Evolutionary conservation across 2,888 invertebrate species (phyloP).

Genomic region (Thymelicus sylvestris): DNA sequence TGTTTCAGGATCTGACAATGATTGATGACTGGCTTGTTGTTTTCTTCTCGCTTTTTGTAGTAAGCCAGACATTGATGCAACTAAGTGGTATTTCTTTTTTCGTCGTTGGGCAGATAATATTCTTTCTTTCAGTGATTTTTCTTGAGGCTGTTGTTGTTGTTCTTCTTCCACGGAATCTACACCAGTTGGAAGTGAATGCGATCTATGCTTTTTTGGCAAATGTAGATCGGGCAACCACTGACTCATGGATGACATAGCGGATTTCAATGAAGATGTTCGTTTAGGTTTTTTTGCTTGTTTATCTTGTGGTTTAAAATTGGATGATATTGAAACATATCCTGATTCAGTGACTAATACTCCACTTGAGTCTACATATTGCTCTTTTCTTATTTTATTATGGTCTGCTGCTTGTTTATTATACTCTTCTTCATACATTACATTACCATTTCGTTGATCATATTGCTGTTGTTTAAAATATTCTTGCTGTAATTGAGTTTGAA

Average conservation of each 20-base stretch:
- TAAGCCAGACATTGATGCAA: slow-evolving; percentile 93
- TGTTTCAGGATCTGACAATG: slow-evolving; percentile 90
- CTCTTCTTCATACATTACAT: slow-evolving; percentile 69
- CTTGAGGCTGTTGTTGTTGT: slow-evolving; percentile 77
- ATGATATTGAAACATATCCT: slow-evolving; percentile 90
- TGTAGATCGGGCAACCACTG: slow-evolving; percentile 93
- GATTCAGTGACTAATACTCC: slow-evolving; percentile 90
- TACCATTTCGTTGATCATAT: slow-evolving; percentile 80
- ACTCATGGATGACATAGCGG: slow-evolving; percentile 92
- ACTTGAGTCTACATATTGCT: slow-evolving; percentile 73
- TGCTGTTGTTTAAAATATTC: slow-evolving; percentile 83
- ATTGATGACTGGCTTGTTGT: slow-evolving; percentile 85
- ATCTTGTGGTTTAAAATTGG: slow-evolving; percentile 84
- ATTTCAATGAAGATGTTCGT: slow-evolving; percentile 89
- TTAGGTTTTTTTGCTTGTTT: slow-evolving; percentile 88
- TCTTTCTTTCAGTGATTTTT: slow-evolving; percentile 77
- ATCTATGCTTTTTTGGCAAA: slow-evolving; percentile 90
- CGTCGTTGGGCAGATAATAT: slow-evolving; percentile 82
- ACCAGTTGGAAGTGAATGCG: slow-evolving; percentile 92
- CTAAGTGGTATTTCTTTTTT: slow-evolving; percentile 92
- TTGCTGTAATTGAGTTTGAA: slow-evolving; percentile 82
- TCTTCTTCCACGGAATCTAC: slow-evolving; percentile 84
- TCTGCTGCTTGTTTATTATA: slow-evolving; percentile 68
- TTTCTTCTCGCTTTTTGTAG: slow-evolving; percentile 93
- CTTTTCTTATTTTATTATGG: slow-evolving; percentile 67